Conservation (phyloP, 2,888 invertebrate genomes). For the Yponomeuta cagnagella region DNA sequence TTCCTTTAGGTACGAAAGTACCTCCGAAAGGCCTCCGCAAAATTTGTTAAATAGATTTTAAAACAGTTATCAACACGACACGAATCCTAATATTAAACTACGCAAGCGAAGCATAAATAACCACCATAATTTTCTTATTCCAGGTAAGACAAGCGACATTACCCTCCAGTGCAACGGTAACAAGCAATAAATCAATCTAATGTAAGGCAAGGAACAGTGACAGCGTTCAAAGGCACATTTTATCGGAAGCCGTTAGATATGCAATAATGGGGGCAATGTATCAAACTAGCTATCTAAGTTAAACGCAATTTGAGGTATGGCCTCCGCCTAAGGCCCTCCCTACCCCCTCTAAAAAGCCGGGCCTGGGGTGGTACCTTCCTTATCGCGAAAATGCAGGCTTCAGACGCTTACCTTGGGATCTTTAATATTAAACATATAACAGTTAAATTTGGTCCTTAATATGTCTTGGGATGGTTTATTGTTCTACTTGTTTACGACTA, state of each 20-base stretch:
- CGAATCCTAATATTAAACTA: neutral
- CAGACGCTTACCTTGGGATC: constrained; percentile 73
- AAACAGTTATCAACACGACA: neutral
- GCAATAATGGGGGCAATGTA: constrained; percentile 71
- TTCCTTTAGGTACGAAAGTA: too few species aligned
- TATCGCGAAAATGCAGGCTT: constrained; percentile 74
- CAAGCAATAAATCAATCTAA: constrained; percentile 27
- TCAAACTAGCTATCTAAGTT: constrained; percentile 73
- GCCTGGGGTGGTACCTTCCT: constrained; percentile 47
- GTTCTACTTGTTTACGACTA: neutral
- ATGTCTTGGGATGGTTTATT: constrained; percentile 7
- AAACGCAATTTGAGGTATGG: constrained; percentile 74
- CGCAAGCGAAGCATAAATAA: constrained; percentile 4
- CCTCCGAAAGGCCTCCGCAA: too few species aligned
- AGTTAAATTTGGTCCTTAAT: constrained; percentile 44
- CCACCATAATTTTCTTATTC: constrained; percentile 30
- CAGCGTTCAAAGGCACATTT: constrained; percentile 44
- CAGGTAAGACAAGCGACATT: constrained; percentile 33
- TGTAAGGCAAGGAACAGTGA: constrained; percentile 29
- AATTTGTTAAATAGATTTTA: neutral
- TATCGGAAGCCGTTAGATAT: constrained; percentile 66
- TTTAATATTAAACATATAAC: constrained; percentile 73
- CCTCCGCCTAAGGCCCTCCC: constrained; percentile 59
- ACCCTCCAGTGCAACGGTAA: neutral
- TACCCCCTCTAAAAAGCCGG: constrained; percentile 52